Conservation (phyloP, 2,113 vertebrate species). For the Chitala chitala region DNA sequence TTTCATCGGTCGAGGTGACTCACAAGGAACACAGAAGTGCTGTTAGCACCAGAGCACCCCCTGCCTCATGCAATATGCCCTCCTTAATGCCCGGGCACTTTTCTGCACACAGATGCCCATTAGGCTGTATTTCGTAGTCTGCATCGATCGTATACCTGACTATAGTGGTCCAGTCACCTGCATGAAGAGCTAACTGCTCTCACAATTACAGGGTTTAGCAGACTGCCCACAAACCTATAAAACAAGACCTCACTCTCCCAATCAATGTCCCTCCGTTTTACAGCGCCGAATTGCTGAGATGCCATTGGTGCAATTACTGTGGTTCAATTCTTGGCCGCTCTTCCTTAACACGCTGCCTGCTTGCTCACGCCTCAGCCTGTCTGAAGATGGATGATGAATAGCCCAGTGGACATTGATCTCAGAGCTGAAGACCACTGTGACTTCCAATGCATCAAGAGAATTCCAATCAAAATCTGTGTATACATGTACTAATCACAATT, state of each 20-base stretch:
- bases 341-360: slow-evolving; percentile 19
- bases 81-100: not conserved
- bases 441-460: slow-evolving; percentile 28
- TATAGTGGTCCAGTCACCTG: no score
- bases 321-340: slow-evolving; percentile 24
- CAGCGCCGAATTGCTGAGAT: not conserved
- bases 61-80: not conserved
- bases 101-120: not conserved
- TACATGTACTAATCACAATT: not conserved
- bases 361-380: slow-evolving; percentile 29
- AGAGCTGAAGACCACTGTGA: slow-evolving; percentile 26
- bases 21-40: not conserved
- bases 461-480: not conserved
- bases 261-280: not conserved
- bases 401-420: slow-evolving; percentile 47
- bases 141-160: no score
- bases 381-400: slow-evolving; percentile 44
- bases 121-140: not conserved
- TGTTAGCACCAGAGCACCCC: not conserved
- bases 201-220: no score
- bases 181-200: no score
- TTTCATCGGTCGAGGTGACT: slow-evolving; percentile 21
- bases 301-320: not conserved
- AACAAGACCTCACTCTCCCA: not conserved
- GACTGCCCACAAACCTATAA: not conserved